Evolutionary conservation across 2,888 invertebrate species (phyloP), one percentile per base, ranked within the genome.

Genomic region (Mythimna impura): DNA sequence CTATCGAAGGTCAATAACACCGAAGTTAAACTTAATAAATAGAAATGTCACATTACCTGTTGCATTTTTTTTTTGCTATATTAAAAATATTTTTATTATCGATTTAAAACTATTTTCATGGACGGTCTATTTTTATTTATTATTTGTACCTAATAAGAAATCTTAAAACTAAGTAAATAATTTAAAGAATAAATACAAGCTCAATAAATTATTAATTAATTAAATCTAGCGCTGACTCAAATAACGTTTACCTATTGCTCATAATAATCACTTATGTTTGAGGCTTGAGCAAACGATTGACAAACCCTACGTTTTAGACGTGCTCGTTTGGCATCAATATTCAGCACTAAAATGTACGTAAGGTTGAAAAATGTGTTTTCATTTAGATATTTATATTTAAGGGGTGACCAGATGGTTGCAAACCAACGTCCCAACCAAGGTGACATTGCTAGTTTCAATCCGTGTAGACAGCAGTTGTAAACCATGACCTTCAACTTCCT

Each of bases 181-280:
- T 80, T 86, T 85, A 87, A 78, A 68, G 58, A 87, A 84, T 86
- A 87, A 82, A 81, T 84, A 81, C 71, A 76, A 82, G 65, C 62
- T 66, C 55, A 85, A 85, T 86, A 85, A 86, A 81, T 85, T 79
- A 82, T 75, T 76, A 80, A 73, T 69, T 73, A 67, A 66, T 65
- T 73, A 76, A 69, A 67, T 71, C 77, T 86, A 85, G 75, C 68
- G 66, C 74, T 86, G 87, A 86, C 87, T 86, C 81, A 77, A 78
- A 74, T 65, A 36, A 67, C 50, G 20, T 65, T 50, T 47, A 40
- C 36, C 8, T 34, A 76, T 79, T 83, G 71, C 72, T 75, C 60
- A 12, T 62, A 75, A 22, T 74, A 63, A 78, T 75, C 50, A 64
- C 60, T 40, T 64, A 62, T n/a, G 34, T 55, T 60, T 30, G 30